Evolutionary conservation across 23 tunicate species (phyloP), one percentile per base, ranked within the genome.

Genomic region (Botrylloides violaceus): DNA sequence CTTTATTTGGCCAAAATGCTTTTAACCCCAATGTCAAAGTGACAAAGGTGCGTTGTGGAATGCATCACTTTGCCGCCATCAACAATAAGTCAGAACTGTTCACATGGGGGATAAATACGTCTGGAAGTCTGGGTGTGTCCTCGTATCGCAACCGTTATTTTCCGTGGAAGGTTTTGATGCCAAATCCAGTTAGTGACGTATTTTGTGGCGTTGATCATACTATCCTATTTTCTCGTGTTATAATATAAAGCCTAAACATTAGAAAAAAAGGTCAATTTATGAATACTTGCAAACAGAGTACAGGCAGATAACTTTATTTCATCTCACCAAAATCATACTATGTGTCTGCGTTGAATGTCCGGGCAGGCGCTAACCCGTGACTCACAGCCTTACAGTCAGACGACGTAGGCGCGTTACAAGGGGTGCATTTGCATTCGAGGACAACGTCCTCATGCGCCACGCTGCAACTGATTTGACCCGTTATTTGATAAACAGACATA

Each of bases 101-200:
- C 34, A 64, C 87, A 2, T 90, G 97, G 97, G 97, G 97, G 9
- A 90, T 78, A 70, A 90, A 90, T 53, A 65, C 49, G 27, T 35
- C 29, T 61, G 97, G 97, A 27, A 77, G 89, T 61, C 70, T 90
- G 49, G 97, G 97, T 29, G 78, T 78, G 1, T 79, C 79, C 21
- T 15, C 37, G 19, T 0, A 49, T 27, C 48, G 73, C 15, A 84
- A 90, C 62, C 97, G 78, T 28, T 83, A 77, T 70, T 90, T 90
- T 70, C 97, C 97, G 30, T 90, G 97, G 97, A 78, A 74, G 65
- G 89, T 90, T 2, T 36, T 79, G 32, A 32, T 83, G n/a, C 80
- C 85, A 0, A 34, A 60, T 5, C 77, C 83, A 28, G 81, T 82
- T 2, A 38, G 2, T 29, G 62, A 90, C 36, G 97, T 90, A 0